Evolutionary conservation across 23 tunicate genomes (phyloP), one percentile per base, ranked within the genome.

Genomic region (Pegea sp.): DNA sequence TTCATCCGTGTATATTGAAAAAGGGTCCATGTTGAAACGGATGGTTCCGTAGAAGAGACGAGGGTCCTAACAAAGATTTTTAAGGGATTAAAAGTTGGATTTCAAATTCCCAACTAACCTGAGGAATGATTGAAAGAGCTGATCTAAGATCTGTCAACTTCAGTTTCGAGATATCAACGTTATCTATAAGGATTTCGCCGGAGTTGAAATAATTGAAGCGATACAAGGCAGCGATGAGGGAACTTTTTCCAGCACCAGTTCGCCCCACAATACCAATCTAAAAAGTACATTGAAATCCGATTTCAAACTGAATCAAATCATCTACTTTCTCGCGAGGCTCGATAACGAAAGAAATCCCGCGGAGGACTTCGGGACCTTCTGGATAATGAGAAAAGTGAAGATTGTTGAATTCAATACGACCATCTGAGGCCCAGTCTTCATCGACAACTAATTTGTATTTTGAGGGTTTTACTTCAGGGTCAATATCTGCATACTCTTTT

Each of bases 191-290:
- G 3, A 75, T 58, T 31, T 66, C 66, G 22, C 86, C 86, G 26
- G 33, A 3, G 30, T 51, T 66, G 31, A 56, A 60, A 13, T 66
- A 73, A 33, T 73, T 69, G 42, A 75, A 28, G 30, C 86, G 67
- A 31, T 61, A 75, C 28, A 75, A 29, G 24, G 74, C 60, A 33
- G 86, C 62, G 22, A 75, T 60, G 22, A 75, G 68, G 29, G 86
- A 75, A 34, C 86, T 75, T 58, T 75, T 75, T 38, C 86, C 86
- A 21, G 86, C 86, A n/a, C 86, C 86, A 0, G 86, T 75, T 1
- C 86, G 62, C 2, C 86, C 86, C 6, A 75, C 73, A 28, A 75
- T 67, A 18, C 86, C 86, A 42, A 75, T 53, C 79, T 72, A 31
- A 38, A 60, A 31, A 49, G 16, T 11, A 38, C 5, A 31, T 49